A percentile compares a stretch with the other conserved stretches of the same genome.
These are phyloP conservation scores for Sinocyclocheilus rhinocerous DNA, from an alignment of 2,113 vertebrate genomes.

Conservation along the genomic window DNA sequence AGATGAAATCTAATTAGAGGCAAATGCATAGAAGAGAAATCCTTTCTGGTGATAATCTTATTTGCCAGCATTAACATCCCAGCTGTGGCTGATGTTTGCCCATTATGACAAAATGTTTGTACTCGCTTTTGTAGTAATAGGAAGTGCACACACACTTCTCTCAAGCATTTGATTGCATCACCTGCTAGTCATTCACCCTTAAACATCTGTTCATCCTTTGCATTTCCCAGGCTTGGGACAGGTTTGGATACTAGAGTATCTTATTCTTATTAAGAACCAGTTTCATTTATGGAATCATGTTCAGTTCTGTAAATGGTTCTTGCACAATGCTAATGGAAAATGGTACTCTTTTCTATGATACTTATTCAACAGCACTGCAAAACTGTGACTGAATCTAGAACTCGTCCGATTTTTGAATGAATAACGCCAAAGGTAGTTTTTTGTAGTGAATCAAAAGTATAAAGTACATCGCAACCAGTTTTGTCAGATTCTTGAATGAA, in stretches of 20 bases:
- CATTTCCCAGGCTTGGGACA: slow-evolving; percentile 36
- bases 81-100: slow-evolving; percentile 95
- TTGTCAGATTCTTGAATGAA: too few species aligned
- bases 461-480: too few species aligned
- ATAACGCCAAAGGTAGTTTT: not conserved
- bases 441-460: not conserved
- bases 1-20: slow-evolving; percentile 97
- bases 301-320: not conserved
- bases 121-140: slow-evolving; percentile 49
- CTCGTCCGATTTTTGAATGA: not conserved
- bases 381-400: not conserved
- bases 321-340: not conserved
- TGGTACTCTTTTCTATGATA: not conserved
- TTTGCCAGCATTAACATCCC: slow-evolving; percentile 98
- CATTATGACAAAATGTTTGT: slow-evolving; percentile 88
- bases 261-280: not conserved
- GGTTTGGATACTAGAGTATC: slow-evolving; percentile 21
- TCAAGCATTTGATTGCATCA: slow-evolving; percentile 54
- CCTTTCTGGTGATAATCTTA: slow-evolving; percentile 97
- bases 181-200: slow-evolving; percentile 48
- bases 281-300: not conserved
- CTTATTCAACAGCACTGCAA: not conserved
- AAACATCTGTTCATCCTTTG: slow-evolving; percentile 64
- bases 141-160: slow-evolving; percentile 50
- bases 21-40: slow-evolving; percentile 93